A percentile compares a stretch with the other conserved stretches of the same genome.
These are phyloP conservation scores for Monarcha castaneiventris DNA, from an alignment of 2,113 vertebrate species.

Conservation along the genomic window DNA sequence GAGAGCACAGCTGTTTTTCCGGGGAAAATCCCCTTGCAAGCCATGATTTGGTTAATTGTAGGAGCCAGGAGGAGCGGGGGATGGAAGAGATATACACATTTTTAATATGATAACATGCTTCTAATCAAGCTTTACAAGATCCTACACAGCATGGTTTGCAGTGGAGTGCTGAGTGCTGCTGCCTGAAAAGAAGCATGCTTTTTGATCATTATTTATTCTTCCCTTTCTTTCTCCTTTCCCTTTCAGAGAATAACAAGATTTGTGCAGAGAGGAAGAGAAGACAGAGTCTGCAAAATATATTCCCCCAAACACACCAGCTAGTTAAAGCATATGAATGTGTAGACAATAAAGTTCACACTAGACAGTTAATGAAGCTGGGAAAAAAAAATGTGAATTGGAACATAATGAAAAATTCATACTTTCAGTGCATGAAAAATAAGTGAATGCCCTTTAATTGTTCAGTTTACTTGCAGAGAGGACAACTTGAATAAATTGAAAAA, in stretches of 20 bases:
- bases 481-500: slow-evolving; percentile 48
- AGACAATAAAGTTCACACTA: slow-evolving; percentile 68
- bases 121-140: slow-evolving; percentile 36
- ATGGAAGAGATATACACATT: not conserved
- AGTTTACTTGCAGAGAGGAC: slow-evolving; percentile 38
- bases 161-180: not conserved
- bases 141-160: not conserved
- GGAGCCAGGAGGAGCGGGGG: not conserved
- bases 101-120: slow-evolving; percentile 45
- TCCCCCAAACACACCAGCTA: not conserved
- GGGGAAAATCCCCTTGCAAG: slow-evolving; percentile 41
- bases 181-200: not conserved
- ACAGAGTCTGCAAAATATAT: slow-evolving; percentile 23
- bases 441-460: slow-evolving; percentile 68
- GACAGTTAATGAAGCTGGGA: slow-evolving; percentile 64
- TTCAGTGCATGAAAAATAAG: slow-evolving; percentile 63
- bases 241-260: slow-evolving; percentile 23
- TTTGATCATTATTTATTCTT: slow-evolving; percentile 37
- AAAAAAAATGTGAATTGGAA: slow-evolving; percentile 63
- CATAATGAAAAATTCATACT: slow-evolving; percentile 71
- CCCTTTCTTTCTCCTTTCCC: slow-evolving; percentile 2
- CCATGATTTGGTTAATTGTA: slow-evolving; percentile 14
- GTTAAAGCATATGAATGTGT: slow-evolving; percentile 49
- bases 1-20: slow-evolving; percentile 4
- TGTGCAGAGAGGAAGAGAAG: slow-evolving; percentile 8